Base-by-base conservation (phyloP, 2,888 invertebrate genomes). In the Caenorhabditis angaria region DNA sequence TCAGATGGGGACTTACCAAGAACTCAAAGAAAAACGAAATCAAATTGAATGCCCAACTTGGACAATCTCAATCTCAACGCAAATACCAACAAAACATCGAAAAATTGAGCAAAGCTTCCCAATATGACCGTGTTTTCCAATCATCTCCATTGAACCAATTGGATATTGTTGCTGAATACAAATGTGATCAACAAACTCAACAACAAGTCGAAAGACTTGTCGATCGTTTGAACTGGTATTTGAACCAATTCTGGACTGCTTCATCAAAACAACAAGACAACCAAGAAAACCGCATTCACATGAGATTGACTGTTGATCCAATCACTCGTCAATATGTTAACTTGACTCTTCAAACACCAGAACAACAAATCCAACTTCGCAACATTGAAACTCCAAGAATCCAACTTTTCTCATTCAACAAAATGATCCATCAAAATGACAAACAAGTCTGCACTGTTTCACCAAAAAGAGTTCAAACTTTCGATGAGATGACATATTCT, bases 401-500 rank as follows among this genome's bases (percentile, higher is more conserved):
- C n/a, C 28, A 47, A 51, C 63, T 74, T 14, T 67, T 68, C 53
- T 50, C 70, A 48, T 65, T 70, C 65, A 48, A 67, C 55, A 70
- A 24, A 61, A 78, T 50, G 63, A 67, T 29, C 63, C 62, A 47
- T 61, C 75, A 53, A 64, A 74, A 61, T 18, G 18, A 41, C 14
- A 18, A 3, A 41, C 41, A 41, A 41, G 41, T 41, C 18, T 41
- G 41, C 41, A 10, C 41, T 41, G 41, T 41, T 6, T 41, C 41
- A 10, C 41, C 41, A 41, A 41, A 14, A 41, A 41, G 18, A 41
- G 69, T 88, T 35, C 59, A 67, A 70, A 87, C 87, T 41, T 88
- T 88, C 77, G 88, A 88, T 75, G 77, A 81, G 28, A 79, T 84
- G 29, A 61, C 61, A 69, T 85, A 77, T 78, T 74, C 78, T 35